Evolutionary conservation across 2,888 invertebrate genomes (phyloP).

Genomic region (Ormyrus labotus): DNA sequence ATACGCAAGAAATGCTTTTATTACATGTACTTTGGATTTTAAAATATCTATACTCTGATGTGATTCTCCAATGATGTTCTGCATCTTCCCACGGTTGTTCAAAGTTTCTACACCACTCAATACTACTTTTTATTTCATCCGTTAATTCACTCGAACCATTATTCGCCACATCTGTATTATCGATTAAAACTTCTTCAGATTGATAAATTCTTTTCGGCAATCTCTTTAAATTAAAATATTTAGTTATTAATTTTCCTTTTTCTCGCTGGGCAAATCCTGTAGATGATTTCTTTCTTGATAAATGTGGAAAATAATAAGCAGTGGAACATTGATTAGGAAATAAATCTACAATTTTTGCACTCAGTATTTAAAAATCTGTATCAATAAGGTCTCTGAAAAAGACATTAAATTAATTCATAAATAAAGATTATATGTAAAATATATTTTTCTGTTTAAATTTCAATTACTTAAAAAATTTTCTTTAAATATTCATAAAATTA

Average conservation of each 20-base stretch:
- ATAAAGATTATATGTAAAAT: background rate
- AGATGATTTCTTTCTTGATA: background rate
- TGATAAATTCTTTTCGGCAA: background rate
- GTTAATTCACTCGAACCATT: no score
- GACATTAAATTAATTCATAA: background rate
- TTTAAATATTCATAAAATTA: no score
- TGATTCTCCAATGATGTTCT: no score
- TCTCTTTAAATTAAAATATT: background rate
- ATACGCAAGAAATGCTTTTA: no score
- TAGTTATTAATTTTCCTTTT: background rate
- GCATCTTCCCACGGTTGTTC: no score
- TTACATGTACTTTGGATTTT: no score
- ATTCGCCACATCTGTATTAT: no score
- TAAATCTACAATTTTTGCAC: constrained; percentile 1
- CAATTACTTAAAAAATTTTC: background rate
- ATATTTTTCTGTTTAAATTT: background rate
- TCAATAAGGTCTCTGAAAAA: background rate
- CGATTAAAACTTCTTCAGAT: background rate
- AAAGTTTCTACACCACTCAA: no score
- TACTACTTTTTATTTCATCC: no score
- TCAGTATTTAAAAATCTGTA: background rate
- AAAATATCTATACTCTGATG: no score
- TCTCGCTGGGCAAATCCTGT: background rate
- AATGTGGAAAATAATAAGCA: background rate
- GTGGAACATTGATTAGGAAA: background rate